phyloP scores from a whole-genome alignment of 2,113 vertebrate genomes.

The Nothocercus julius region DNA sequence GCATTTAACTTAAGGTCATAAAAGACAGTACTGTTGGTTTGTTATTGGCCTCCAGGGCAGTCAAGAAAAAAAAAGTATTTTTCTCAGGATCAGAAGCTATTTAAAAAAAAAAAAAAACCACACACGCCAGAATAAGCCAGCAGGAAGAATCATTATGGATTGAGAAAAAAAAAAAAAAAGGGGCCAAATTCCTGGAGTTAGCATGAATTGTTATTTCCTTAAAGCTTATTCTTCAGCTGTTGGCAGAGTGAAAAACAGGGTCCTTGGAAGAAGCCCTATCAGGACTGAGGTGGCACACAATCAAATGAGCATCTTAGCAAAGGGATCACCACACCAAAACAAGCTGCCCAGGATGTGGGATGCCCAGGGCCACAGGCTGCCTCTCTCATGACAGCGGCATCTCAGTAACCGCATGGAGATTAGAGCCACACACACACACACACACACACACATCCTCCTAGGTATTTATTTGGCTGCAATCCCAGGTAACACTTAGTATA shows the following conservation, averaged over 20 bases:
- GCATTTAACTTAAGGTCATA: background rate
- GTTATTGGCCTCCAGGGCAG: background rate
- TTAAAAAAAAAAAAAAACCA: background rate
- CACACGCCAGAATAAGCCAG: no score
- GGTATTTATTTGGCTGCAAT: slow-evolving; percentile 10
- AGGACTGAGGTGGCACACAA: background rate
- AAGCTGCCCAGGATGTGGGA: background rate
- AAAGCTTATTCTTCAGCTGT: background rate
- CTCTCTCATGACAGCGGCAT: background rate
- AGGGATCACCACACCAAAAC: background rate
- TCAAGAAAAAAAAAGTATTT: background rate
- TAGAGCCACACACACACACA: background rate
- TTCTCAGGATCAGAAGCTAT: background rate
- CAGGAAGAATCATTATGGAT: no score
- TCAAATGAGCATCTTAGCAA: background rate
- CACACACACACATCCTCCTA: background rate
- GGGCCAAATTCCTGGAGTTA: background rate
- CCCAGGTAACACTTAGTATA: background rate
- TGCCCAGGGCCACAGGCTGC: background rate
- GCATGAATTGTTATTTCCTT: background rate
- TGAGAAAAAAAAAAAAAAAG: background rate
- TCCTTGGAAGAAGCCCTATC: background rate
- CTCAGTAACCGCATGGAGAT: background rate
- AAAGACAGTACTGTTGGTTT: slow-evolving; percentile 13
- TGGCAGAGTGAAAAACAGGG: background rate